Evolutionary conservation across 2,888 invertebrate genomes (phyloP), one percentile per base, ranked within the genome.

Genomic region (Latrodectus elegans): DNA sequence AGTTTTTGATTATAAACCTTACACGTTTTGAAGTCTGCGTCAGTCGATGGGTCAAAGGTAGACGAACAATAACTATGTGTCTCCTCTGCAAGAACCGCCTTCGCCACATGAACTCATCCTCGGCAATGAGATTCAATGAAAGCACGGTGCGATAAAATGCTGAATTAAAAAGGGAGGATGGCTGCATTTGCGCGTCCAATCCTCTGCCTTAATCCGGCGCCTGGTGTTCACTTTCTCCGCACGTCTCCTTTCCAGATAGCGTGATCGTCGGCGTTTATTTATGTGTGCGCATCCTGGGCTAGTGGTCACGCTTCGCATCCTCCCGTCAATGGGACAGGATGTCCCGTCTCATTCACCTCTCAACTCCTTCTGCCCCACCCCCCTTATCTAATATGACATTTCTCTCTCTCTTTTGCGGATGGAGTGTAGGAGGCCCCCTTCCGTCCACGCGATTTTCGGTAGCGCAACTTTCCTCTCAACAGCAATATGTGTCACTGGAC

Each of bases 251-350:
- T 68, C 73, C 72, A 55, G 83, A 64, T 84, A 76, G 84, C 84
- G 86, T 86, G 86, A 65, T 70, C 65, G 60, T 76, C 80, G 86
- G 70, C 85, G 85, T 85, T 85, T 85, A 80, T 85, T 80, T 80
- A 75, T 80, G 80, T 80, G 75, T 60, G 85, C 80, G 86, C 86
- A 86, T 86, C 86, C 86, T 81, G 86, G 85, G 77, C 77, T 49
- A 53, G 70, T 51, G 26, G 85, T 81, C 81, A 86, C 81, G 86
- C 76, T 86, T 81, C 72, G 81, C 53, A 67, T 76, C 67, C 22
- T 72, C 73, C 67, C 86, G 86, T 86, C 86, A 86, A 86, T 86
- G 86, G 86, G 86, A 81, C 86, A 86, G 86, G 86, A 86, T 86
- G 86, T 86, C 81, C 86, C 75, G 81, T 77, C 86, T 81, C 81